Percentiles rank a stretch among this genome's conserved stretches.
Conservation (phyloP, 2,113 vertebrate genomes). For the Loxodonta africana region DNA sequence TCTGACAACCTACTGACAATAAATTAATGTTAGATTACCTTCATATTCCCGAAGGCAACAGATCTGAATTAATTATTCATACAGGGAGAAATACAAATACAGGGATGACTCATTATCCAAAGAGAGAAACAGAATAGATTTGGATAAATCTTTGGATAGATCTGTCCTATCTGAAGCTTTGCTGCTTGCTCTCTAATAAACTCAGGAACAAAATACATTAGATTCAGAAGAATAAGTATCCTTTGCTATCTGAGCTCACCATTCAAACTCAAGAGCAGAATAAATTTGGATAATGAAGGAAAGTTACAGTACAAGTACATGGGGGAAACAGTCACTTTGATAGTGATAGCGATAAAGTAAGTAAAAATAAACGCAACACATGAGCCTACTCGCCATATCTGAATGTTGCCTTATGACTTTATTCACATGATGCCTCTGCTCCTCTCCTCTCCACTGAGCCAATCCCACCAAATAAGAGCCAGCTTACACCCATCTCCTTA, state of each 20-base stretch:
- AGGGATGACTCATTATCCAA: slow-evolving; percentile 26
- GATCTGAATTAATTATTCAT: slow-evolving; percentile 20
- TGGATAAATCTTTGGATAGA: slow-evolving; percentile 29
- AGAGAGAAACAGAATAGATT: slow-evolving; percentile 28
- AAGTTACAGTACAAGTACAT: slow-evolving; percentile 23
- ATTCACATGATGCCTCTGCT: background rate
- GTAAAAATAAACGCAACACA: slow-evolving; percentile 32
- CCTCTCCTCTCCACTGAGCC: background rate
- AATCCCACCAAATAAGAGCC: background rate
- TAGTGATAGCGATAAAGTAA: background rate
- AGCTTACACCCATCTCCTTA: background rate
- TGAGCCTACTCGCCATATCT: background rate
- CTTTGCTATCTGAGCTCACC: slow-evolving; percentile 59
- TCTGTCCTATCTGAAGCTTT: slow-evolving; percentile 37
- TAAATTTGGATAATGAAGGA: slow-evolving; percentile 56
- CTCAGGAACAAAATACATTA: slow-evolving; percentile 55
- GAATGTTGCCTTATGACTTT: slow-evolving; percentile 12
- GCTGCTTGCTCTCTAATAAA: slow-evolving; percentile 42
- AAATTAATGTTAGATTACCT: slow-evolving; percentile 47
- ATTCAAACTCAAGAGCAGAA: slow-evolving; percentile 60
- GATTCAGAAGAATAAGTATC: background rate
- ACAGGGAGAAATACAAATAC: slow-evolving; percentile 16
- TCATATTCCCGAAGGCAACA: slow-evolving; percentile 27
- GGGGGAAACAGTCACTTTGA: slow-evolving; percentile 25
- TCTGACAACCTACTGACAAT: background rate